phyloP scores from a whole-genome alignment of 2,888 invertebrate species.

The Nebria salina region DNA sequence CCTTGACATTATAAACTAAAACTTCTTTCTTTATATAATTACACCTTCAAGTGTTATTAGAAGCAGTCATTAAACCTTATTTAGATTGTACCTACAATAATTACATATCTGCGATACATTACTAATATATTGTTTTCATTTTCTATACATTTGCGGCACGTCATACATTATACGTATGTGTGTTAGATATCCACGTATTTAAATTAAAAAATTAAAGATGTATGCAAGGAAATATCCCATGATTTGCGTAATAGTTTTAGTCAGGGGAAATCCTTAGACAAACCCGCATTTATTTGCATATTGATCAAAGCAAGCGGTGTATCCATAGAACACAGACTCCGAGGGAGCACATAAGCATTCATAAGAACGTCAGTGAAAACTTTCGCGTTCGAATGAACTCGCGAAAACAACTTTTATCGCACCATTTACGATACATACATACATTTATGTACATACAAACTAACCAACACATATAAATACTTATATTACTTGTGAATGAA shows the following conservation, averaged over 20 bases:
- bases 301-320: conserved; percentile 12
- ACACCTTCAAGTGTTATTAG: no score
- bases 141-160: no score
- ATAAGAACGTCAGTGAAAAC: conserved; percentile 30
- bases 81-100: no score
- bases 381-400: conserved; percentile 30
- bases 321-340: conserved; percentile 8
- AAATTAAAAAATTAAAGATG: background rate
- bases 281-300: conserved; percentile 5
- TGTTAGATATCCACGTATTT: no score
- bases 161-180: no score
- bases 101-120: no score
- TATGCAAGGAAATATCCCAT: conserved; percentile 5
- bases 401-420: background rate
- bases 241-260: conserved; percentile 1
- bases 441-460: no score
- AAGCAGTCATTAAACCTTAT: no score
- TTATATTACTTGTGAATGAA: conserved; percentile 38
- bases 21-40: no score
- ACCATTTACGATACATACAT: background rate
- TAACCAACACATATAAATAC: conserved; percentile 21
- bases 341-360: conserved; percentile 21
- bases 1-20: no score
- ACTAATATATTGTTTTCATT: no score
- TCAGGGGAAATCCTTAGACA: conserved; percentile 10